A percentile compares a stretch with the other conserved stretches of the same genome.
Conservation (phyloP, 1,140 invertebrate genomes). For the Andricus grossulariae region DNA sequence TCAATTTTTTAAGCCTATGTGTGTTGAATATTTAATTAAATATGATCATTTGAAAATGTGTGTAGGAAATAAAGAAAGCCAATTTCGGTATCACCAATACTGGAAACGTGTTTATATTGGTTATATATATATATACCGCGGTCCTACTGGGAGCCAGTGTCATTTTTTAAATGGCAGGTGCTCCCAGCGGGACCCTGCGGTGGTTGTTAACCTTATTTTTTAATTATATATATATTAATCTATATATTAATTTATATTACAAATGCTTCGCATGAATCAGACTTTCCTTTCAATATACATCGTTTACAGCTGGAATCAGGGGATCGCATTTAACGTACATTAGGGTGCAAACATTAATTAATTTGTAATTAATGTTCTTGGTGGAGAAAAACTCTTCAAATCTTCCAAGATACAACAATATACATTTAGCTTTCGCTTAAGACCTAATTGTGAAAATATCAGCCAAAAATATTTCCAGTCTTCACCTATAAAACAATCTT, state of each 20-base stretch:
- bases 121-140: no score
- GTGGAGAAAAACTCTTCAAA: not conserved
- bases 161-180: no score
- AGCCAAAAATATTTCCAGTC: conserved; percentile 4
- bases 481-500: not conserved
- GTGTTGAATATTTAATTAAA: no score
- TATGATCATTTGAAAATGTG: no score
- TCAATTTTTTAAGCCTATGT: no score
- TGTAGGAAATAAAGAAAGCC: not conserved
- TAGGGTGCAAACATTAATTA: not conserved
- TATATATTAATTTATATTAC: conserved; percentile 2
- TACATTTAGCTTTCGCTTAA: not conserved
- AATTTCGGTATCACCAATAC: not conserved
- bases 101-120: not conserved
- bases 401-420: conserved; percentile 12
- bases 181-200: no score
- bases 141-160: no score
- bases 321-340: not conserved
- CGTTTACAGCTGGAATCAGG: conserved; percentile 14
- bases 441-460: conserved; percentile 2
- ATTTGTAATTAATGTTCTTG: not conserved
- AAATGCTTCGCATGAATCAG: not conserved
- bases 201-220: no score
- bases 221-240: no score
- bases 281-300: not conserved